A percentile compares a stretch with the other conserved stretches of the same genome.
These are phyloP conservation scores for Montipora capitata DNA, from an alignment of 92 coral and sea anemone genomes.

Conservation along the genomic window DNA sequence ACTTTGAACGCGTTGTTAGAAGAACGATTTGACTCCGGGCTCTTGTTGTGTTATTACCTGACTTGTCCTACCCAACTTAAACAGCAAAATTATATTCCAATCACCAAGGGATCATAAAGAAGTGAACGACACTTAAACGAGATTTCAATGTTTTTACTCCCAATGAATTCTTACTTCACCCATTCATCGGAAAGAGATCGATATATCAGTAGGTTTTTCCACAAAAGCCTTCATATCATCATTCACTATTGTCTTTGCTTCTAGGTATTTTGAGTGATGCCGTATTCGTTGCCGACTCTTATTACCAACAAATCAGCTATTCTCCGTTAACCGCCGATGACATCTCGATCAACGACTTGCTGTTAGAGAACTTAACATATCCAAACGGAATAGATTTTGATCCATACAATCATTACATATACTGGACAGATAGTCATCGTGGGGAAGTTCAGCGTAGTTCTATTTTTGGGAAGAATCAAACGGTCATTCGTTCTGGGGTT, in stretches of 20 bases:
- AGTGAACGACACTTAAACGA: too few species aligned
- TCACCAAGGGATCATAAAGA: too few species aligned
- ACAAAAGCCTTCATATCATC: background rate
- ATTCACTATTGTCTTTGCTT: background rate
- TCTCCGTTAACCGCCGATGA: background rate
- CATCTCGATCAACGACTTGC: background rate
- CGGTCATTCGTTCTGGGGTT: slow-evolving; percentile 46
- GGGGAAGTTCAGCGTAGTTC: slow-evolving; percentile 68
- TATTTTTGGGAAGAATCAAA: slow-evolving; percentile 71
- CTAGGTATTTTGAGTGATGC: slow-evolving; percentile 19
- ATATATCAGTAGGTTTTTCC: too few species aligned
- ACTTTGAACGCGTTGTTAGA: too few species aligned
- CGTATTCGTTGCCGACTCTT: slow-evolving; percentile 20
- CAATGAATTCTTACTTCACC: too few species aligned
- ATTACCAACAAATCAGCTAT: background rate
- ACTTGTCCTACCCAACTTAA: too few species aligned
- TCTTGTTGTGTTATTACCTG: too few species aligned
- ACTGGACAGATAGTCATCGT: slow-evolving; percentile 81
- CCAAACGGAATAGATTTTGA: slow-evolving; percentile 81
- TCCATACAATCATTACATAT: slow-evolving; percentile 74
- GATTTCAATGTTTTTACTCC: too few species aligned
- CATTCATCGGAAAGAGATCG: too few species aligned
- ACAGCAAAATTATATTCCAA: too few species aligned
- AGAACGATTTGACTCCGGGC: background rate
- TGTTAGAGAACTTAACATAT: background rate